A percentile compares a stretch with the other conserved stretches of the same genome.
These are phyloP conservation scores for Pinctada fucata DNA, from an alignment of 2,888 invertebrate genomes.

Conservation along the genomic window DNA sequence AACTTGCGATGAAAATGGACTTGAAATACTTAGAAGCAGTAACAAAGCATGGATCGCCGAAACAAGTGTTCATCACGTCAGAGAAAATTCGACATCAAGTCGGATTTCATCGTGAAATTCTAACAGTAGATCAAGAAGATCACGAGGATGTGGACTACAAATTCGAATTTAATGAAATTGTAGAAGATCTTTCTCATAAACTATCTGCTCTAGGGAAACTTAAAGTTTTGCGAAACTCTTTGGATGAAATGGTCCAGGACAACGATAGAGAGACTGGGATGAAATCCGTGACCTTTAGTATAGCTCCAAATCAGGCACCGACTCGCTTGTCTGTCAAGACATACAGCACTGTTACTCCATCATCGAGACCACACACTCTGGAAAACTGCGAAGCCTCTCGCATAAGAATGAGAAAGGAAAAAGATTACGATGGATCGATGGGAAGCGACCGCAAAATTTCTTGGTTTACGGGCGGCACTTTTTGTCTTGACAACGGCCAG, in stretches of 20 bases:
- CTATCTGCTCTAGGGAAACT: conserved; percentile 14
- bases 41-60: conserved; percentile 11
- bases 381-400: conserved; percentile 6
- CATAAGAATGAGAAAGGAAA: conserved; percentile 23
- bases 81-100: conserved; percentile 19
- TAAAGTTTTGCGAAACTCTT: not conserved
- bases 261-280: not conserved
- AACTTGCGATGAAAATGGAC: conserved; percentile 15
- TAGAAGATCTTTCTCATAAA: conserved; percentile 1
- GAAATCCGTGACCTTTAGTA: not conserved
- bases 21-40: conserved; percentile 22
- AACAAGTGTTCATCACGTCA: conserved; percentile 12
- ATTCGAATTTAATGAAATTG: conserved; percentile 19
- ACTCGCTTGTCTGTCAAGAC: not conserved
- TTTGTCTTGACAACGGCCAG: not conserved
- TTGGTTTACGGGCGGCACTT: conserved; percentile 22
- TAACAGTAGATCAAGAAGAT: conserved; percentile 8
- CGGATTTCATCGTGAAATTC: conserved; percentile 14
- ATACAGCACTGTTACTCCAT: not conserved
- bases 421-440: conserved; percentile 21
- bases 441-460: conserved; percentile 7
- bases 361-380: not conserved
- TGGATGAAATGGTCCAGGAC: not conserved
- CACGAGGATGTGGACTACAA: conserved; percentile 22
- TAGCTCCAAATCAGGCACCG: not conserved